Conservation (phyloP, 2,113 vertebrate species). For the Cynopterus brachyotis region DNA sequence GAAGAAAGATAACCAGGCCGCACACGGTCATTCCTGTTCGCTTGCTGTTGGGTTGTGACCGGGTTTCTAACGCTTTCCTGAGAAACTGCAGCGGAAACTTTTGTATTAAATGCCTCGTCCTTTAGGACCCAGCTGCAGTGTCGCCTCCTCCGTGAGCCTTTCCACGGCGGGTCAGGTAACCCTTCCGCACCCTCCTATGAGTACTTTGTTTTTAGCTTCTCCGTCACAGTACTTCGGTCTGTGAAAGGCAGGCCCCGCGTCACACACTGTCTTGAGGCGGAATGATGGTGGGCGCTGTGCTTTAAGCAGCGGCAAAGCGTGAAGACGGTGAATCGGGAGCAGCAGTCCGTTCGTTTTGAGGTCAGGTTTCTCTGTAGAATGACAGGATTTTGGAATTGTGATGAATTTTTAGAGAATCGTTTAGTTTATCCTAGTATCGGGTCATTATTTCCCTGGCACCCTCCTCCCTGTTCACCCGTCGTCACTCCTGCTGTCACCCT, state of each 20-base stretch:
- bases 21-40: background rate
- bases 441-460: background rate
- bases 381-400: background rate
- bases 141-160: background rate
- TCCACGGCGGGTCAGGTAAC: background rate
- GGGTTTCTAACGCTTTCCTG: background rate
- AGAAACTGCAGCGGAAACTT: background rate
- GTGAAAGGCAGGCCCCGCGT: background rate
- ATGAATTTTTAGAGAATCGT: background rate
- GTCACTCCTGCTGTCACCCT: background rate
- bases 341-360: background rate
- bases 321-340: background rate
- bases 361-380: background rate
- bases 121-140: background rate
- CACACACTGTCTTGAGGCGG: background rate
- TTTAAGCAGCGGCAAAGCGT: background rate
- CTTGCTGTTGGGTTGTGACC: background rate
- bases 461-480: background rate
- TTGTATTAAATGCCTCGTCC: background rate
- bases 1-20: background rate
- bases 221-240: background rate
- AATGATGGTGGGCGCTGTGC: background rate
- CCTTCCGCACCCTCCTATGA: background rate
- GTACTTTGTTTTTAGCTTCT: background rate
- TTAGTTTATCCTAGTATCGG: background rate